Conservation (phyloP, 2,888 invertebrate genomes). For the Deilephila porcellus region DNA sequence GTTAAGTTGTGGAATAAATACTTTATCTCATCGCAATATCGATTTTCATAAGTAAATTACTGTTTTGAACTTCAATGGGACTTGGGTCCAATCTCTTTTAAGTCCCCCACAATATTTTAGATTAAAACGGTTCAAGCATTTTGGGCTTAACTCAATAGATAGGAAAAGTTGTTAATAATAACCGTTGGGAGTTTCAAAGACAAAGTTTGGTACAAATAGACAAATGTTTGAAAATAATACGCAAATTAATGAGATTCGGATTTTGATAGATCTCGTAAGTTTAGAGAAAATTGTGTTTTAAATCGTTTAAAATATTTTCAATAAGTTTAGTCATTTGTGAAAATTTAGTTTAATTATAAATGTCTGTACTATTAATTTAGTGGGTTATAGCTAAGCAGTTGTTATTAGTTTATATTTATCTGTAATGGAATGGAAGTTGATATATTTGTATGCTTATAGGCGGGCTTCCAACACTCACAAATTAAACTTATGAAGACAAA, state of each 20-base stretch:
- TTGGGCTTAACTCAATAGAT: constrained; percentile 51
- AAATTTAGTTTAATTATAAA: background rate
- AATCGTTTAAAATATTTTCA: background rate
- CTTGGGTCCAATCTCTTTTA: constrained; percentile 49
- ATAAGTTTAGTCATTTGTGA: background rate
- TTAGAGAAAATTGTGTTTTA: constrained; percentile 1
- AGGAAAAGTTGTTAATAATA: constrained; percentile 55
- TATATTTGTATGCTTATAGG: too few species aligned
- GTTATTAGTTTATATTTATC: too few species aligned
- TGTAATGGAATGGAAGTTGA: too few species aligned
- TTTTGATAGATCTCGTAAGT: constrained; percentile 9
- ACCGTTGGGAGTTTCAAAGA: constrained; percentile 41
- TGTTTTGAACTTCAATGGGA: constrained; percentile 50
- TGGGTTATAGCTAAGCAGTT: background rate
- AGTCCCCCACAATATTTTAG: constrained; percentile 47
- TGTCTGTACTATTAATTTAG: background rate
- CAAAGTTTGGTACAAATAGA: constrained; percentile 42
- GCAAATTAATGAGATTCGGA: constrained; percentile 29
- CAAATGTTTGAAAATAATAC: constrained; percentile 36
- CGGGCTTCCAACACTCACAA: too few species aligned
- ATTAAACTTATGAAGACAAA: too few species aligned
- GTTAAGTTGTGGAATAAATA: background rate
- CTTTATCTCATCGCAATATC: constrained; percentile 14
- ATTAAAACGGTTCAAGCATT: constrained; percentile 52
- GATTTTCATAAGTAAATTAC: constrained; percentile 51